Evolutionary conservation across 2,888 invertebrate genomes (phyloP), one percentile per base, ranked within the genome.

Genomic region (Drosophila nr. fundita): DNA sequence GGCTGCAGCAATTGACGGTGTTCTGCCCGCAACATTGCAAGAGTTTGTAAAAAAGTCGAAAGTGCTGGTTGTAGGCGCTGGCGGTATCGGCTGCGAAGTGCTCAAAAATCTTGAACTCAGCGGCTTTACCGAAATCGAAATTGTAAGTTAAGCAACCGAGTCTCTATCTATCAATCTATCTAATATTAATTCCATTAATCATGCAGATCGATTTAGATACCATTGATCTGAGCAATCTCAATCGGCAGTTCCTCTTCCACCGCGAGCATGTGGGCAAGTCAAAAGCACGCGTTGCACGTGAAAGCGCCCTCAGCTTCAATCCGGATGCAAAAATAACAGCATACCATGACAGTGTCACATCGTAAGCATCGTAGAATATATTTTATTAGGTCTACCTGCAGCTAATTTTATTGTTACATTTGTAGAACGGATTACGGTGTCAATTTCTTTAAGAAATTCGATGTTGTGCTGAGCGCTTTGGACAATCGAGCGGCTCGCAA

Each of bases 1-100:
- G 96, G 96, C 96, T 87, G 95, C 96, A 62, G 93, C 94, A 76
- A 94, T 96, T 82, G 94, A 95, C 79, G 96, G 96, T 75, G 95
- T 96, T 86, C 95, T 97, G 65, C 94, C 95, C 68, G 94, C 94
- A 72, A 94, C 95, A 87, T 92, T 96, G 74, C 95, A 95, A 74
- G 94, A 95, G 87, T 94, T 95, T 55, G 95, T 97, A 73, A 94
- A 95, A 30, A 94, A 94, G 80, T 95, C 96, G 15, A 97, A 97
- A 94, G 94, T 98, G 58, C 94, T 98, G 73, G 96, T 98, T 21
- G 97, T 98, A 32, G 99, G 99, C 63, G 99, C 99, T 88, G 99
- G 99, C 78, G 99, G 99, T 68, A 99, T 99, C 90, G 99, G 99
- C 77, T 99, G 99, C 94, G 99, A 99, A 94, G 95, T 99, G 82